Conservation (phyloP, 2,888 invertebrate genomes). For the Tetragnatha montana region DNA sequence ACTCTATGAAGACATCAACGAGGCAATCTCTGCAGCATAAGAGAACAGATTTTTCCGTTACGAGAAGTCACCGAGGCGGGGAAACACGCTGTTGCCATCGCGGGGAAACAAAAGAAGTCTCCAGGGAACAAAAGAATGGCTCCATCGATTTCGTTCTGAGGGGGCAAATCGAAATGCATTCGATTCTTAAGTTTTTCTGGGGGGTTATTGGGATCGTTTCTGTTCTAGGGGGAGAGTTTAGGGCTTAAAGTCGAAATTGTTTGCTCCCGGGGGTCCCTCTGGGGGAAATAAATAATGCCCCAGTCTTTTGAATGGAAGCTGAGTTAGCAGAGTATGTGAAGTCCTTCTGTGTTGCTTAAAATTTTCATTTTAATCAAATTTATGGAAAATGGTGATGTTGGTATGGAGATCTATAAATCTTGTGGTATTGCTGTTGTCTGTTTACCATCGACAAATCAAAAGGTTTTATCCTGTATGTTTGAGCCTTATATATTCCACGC, state of each 20-base stretch:
- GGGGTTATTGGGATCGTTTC: conserved; percentile 17
- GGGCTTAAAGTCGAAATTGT: conserved; percentile 29
- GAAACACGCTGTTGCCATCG: conserved; percentile 38
- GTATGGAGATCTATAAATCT: no score
- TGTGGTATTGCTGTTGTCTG: no score
- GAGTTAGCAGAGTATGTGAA: background rate
- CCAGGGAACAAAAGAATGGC: background rate
- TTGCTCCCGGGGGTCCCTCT: conserved; percentile 1
- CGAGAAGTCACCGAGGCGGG: conserved; percentile 5
- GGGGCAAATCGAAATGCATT: conserved; percentile 25
- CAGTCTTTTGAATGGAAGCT: background rate
- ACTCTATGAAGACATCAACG: conserved; percentile 3
- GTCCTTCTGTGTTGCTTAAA: background rate
- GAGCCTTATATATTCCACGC: no score
- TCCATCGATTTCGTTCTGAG: conserved; percentile 29
- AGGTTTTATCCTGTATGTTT: no score
- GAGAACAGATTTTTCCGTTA: conserved; percentile 28
- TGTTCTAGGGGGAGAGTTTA: conserved; percentile 28
- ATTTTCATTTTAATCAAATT: background rate
- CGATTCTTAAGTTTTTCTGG: background rate
- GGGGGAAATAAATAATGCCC: conserved; percentile 4
- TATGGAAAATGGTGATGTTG: no score
- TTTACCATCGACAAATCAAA: no score
- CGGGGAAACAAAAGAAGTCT: conserved; percentile 8
- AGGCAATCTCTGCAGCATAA: conserved; percentile 23